Conservation (phyloP, 2,113 vertebrate genomes). For the Addax nasomaculatus region DNA sequence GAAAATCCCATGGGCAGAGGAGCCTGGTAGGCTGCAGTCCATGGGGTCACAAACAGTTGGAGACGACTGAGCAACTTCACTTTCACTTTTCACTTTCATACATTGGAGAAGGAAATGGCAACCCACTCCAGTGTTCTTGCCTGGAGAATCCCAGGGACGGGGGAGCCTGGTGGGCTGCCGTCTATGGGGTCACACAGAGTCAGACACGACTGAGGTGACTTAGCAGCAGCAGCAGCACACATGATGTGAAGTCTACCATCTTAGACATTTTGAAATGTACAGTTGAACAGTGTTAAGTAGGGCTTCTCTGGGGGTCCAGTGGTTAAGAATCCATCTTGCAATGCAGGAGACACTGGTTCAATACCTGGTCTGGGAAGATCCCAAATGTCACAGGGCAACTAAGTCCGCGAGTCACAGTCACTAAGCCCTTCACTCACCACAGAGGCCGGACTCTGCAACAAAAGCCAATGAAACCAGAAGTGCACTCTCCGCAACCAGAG, state of each 20-base stretch:
- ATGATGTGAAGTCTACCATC: background rate
- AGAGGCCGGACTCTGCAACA: background rate
- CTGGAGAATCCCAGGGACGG: no score
- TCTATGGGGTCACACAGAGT: no score
- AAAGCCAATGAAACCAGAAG: background rate
- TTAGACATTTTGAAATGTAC: background rate
- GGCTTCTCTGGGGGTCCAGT: background rate
- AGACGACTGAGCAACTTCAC: no score
- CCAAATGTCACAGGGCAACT: background rate
- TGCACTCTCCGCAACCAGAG: background rate
- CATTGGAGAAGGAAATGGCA: no score
- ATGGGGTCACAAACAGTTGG: no score
- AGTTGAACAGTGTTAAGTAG: background rate
- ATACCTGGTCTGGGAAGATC: background rate
- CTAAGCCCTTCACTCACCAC: background rate
- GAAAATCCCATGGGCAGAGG: no score
- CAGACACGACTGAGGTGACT: no score
- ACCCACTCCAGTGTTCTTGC: no score
- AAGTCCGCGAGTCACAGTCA: accelerated
- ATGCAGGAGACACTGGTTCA: background rate
- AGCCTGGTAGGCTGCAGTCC: no score
- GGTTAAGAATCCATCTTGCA: background rate
- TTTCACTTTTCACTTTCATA: no score
- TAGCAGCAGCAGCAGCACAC: no score
- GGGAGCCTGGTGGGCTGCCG: no score